A percentile compares a stretch with the other conserved stretches of the same genome.
Evolutionary conservation across 2,888 invertebrate species (phyloP).

Genomic region (Eucera pruinosa): DNA sequence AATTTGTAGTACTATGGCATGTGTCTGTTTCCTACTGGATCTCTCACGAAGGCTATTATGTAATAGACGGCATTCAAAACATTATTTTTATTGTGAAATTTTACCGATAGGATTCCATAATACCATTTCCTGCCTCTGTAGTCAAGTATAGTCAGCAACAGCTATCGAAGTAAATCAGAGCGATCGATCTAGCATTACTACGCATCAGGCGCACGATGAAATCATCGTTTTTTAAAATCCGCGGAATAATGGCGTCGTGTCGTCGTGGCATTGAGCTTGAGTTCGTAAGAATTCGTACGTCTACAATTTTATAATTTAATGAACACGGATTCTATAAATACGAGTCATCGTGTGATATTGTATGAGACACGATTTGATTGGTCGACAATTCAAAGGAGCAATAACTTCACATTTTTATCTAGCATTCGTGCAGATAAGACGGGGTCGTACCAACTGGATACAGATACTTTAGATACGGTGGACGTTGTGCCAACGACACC

Average conservation of each 20-base stretch:
- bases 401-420: slow-evolving; percentile 11
- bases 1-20: too few species aligned
- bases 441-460: slow-evolving; percentile 1
- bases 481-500: slow-evolving; percentile 24
- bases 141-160: too few species aligned
- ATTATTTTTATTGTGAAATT: too few species aligned
- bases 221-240: slow-evolving; percentile 27
- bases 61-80: too few species aligned
- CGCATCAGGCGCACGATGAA: slow-evolving; percentile 9
- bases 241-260: slow-evolving; percentile 7
- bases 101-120: too few species aligned
- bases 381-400: slow-evolving; percentile 14
- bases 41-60: too few species aligned
- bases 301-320: slow-evolving; percentile 17
- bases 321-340: slow-evolving; percentile 12
- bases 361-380: slow-evolving; percentile 20
- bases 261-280: background rate
- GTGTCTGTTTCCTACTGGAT: too few species aligned
- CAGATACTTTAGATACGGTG: slow-evolving; percentile 25
- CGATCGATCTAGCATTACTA: background rate
- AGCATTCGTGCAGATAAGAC: slow-evolving; percentile 30
- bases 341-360: slow-evolving; percentile 15
- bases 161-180: too few species aligned
- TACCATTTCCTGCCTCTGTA: too few species aligned
- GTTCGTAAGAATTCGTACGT: background rate